Base-by-base conservation (phyloP, 1,140 invertebrate species). In the Penaeus vannamei region DNA sequence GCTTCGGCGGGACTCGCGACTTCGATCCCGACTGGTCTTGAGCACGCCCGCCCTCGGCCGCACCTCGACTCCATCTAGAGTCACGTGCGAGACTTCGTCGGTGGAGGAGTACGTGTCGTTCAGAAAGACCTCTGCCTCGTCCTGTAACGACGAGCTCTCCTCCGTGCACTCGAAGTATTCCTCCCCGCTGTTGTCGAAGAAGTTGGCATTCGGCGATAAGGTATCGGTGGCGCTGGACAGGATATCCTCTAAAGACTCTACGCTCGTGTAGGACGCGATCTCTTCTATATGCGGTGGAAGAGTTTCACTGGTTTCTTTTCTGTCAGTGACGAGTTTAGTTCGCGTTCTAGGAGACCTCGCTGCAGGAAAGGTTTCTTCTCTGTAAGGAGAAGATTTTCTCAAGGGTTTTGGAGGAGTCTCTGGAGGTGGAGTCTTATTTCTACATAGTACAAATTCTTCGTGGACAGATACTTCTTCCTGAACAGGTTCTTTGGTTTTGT, bases 1-100 rank as follows among this genome's bases (percentile, higher is more conserved):
- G 32, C 87, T 89, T 26, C 87, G 87, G 53, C 82, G 82, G 14
- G 87, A 84, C 29, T 89, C 87, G 22, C 87, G 82, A 60, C 87
- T 89, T 23, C 36, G 87, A 26, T 89, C 87, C 26, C 82, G 82
- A 20, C 81, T 76, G 12, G 66, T 85, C 82, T 89, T 89, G 23
- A 89, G 82, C 29, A 89, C 87, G 17, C 87, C 87, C 14, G 82
- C 82, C n/a, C 60, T 60, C 19, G 87, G 87, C 14, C 87, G 87
- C 23, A 84, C 83, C 42, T 84, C 77, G n/a, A 46, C 29, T 23
- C 64, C 64, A 12, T 60, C 59, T 1, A 26, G 42, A 42, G 23
- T 84, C 64, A 66, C 3, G 20, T 26, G 61, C 23, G 64, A 69
- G 17, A 53, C 53, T 53, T 53, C 53, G 53, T 53, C 53, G 53